Conservation (phyloP, 2,888 invertebrate species). For the Nysson spinosus region DNA sequence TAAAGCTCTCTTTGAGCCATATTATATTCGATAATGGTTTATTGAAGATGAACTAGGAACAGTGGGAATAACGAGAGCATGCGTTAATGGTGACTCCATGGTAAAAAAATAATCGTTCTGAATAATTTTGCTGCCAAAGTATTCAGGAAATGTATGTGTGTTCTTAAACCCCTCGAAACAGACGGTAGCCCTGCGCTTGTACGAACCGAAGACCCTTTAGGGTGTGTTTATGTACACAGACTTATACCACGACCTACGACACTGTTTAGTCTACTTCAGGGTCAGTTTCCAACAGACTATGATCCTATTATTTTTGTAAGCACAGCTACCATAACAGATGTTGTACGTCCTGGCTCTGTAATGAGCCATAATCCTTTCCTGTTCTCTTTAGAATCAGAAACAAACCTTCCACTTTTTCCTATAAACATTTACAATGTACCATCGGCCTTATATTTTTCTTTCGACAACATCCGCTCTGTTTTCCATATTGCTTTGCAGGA, state of each 20-base stretch:
- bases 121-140: constrained; percentile 4
- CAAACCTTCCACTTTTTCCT: background rate
- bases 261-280: constrained; percentile 54
- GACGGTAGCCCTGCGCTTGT: constrained; percentile 44
- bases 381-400: constrained; percentile 17
- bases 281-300: constrained; percentile 38
- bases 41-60: background rate
- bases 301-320: constrained; percentile 37
- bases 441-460: no score
- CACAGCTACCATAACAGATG: constrained; percentile 23
- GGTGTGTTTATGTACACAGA: constrained; percentile 45
- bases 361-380: constrained; percentile 24
- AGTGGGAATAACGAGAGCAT: background rate
- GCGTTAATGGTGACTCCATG: background rate
- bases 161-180: constrained; percentile 42
- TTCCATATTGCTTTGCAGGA: no score
- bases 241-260: constrained; percentile 47
- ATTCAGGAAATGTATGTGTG: constrained; percentile 48
- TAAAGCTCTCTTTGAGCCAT: no score
- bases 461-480: no score
- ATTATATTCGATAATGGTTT: no score
- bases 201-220: constrained; percentile 40
- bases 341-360: constrained; percentile 16
- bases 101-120: constrained; percentile 28
- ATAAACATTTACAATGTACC: background rate